These are phyloP conservation scores for Pseudanteris insignis DNA, from an alignment of 2,888 invertebrate genomes.

Conservation along the genomic window DNA sequence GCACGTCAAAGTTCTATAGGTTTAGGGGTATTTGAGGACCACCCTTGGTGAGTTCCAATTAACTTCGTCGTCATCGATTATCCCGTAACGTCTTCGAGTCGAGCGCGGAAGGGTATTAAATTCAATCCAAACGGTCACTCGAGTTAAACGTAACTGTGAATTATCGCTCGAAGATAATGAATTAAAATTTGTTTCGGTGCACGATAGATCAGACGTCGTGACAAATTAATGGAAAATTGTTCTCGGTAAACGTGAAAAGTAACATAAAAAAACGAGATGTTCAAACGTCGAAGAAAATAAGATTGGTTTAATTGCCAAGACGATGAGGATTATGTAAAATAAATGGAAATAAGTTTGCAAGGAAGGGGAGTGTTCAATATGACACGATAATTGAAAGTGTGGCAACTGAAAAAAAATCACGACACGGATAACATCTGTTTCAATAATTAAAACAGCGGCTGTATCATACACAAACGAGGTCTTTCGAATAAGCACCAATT, in stretches of 20 bases:
- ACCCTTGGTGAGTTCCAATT: constrained; percentile 16
- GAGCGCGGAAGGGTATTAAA: constrained; percentile 1
- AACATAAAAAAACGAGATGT: neutral
- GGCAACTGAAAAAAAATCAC: neutral
- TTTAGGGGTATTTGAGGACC: constrained; percentile 6
- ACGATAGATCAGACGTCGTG: neutral
- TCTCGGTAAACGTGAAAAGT: neutral
- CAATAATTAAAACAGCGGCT: too few species aligned
- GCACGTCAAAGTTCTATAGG: neutral
- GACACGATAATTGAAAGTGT: neutral
- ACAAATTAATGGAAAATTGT: constrained; percentile 18
- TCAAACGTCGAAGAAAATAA: neutral
- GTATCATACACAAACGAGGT: too few species aligned
- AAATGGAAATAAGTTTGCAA: constrained; percentile 1
- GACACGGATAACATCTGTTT: neutral
- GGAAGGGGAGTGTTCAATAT: neutral
- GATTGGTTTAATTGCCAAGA: constrained; percentile 1
- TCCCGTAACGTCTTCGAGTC: neutral
- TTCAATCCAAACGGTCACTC: constrained; percentile 17
- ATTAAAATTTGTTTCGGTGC: constrained; percentile 15
- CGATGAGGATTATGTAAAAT: constrained; percentile 1
- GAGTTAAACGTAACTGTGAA: constrained; percentile 13
- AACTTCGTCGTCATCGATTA: constrained; percentile 18
- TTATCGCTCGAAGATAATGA: constrained; percentile 16
- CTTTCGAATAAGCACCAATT: too few species aligned